Evolutionary conservation across 2,113 vertebrate genomes (phyloP).

Genomic region (Trematomus loennbergii): DNA sequence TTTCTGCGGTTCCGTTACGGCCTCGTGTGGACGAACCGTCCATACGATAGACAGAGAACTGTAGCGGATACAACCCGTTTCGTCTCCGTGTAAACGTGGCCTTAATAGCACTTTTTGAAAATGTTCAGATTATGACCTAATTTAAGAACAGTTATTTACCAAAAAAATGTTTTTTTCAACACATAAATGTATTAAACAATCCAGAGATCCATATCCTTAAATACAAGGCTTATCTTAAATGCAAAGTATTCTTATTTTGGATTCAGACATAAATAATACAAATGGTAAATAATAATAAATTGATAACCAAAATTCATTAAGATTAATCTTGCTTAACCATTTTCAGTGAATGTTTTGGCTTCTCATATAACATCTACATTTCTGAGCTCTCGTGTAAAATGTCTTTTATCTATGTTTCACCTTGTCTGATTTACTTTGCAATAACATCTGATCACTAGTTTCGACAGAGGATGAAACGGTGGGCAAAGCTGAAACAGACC

Average conservation of each 20-base stretch:
- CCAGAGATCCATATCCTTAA: background rate
- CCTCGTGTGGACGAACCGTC: too few relatives aligned
- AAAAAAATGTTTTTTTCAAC: background rate
- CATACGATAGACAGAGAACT: too few relatives aligned
- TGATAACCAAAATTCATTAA: conserved; percentile 2
- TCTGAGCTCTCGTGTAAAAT: background rate
- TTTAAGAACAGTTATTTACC: background rate
- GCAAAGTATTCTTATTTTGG: background rate
- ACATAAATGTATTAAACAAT: background rate
- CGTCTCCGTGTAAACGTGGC: too few relatives aligned
- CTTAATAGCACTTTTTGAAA: background rate
- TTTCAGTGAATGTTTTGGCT: conserved; percentile 12
- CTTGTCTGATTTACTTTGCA: conserved; percentile 27
- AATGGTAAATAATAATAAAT: background rate
- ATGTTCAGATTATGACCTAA: background rate
- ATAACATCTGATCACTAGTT: conserved; percentile 28
- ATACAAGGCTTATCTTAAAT: background rate
- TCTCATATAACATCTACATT: conserved; percentile 11
- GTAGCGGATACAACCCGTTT: too few relatives aligned
- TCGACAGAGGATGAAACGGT: conserved; percentile 10
- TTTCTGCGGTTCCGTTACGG: too few relatives aligned
- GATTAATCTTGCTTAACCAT: conserved; percentile 4
- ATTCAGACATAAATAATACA: background rate
- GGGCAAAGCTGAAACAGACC: conserved; percentile 7
- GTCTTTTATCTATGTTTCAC: conserved; percentile 24